Conservation (phyloP, 2,797 vertebrate species). For the Coracias cyanogaster region DNA sequence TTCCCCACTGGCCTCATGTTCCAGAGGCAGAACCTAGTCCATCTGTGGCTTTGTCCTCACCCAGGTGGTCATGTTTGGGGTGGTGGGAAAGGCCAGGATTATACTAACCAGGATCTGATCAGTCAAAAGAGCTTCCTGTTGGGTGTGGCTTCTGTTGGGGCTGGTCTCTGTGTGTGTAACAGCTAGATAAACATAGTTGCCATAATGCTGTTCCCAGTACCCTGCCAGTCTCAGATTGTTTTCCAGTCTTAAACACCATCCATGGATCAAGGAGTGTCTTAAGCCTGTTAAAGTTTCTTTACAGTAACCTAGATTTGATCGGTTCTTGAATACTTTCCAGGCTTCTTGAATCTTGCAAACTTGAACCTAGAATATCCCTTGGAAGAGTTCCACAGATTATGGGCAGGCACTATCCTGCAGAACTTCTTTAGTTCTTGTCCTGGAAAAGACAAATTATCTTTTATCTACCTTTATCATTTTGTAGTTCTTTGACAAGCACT, state of each 20-base stretch:
- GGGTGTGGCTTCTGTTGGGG: no score
- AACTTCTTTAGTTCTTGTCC: not conserved
- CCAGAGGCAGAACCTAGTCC: no score
- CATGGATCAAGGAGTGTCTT: not conserved
- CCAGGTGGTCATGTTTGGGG: no score
- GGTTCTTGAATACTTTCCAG: not conserved
- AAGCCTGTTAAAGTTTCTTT: not conserved
- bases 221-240: not conserved
- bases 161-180: not conserved
- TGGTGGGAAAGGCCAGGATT: no score
- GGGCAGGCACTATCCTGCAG: accelerated
- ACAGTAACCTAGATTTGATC: not conserved
- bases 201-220: not conserved
- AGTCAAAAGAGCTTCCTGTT: no score
- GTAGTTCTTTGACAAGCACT: not conserved
- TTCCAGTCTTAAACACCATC: not conserved
- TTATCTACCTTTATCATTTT: not conserved
- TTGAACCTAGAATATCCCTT: not conserved
- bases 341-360: not conserved
- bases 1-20: no score
- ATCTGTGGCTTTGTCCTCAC: no score
- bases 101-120: no score
- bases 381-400: not conserved
- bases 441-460: not conserved
- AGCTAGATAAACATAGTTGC: not conserved